Evolutionary conservation across 2,888 invertebrate genomes (phyloP).

Genomic region (Trypoxylon attenuatum): DNA sequence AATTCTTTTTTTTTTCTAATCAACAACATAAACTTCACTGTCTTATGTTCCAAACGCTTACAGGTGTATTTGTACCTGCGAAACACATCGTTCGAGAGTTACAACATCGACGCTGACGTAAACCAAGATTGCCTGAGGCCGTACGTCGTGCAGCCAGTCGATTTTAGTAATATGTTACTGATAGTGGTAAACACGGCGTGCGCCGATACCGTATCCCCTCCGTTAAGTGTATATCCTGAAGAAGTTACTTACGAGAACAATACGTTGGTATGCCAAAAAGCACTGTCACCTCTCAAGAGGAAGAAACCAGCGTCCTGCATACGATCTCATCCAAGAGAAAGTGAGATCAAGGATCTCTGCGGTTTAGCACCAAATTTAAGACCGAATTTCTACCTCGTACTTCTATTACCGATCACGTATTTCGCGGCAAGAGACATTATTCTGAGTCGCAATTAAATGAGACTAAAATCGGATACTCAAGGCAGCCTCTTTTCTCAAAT

Average conservation of each 20-base stretch:
- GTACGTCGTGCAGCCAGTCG: slow-evolving; percentile 84
- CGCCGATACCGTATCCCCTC: slow-evolving; percentile 75
- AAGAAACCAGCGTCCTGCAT: slow-evolving; percentile 85
- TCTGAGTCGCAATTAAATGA: slow-evolving; percentile 16
- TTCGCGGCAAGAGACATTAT: slow-evolving; percentile 3
- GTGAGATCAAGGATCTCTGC: slow-evolving; percentile 73
- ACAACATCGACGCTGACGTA: slow-evolving; percentile 59
- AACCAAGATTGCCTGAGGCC: slow-evolving; percentile 74
- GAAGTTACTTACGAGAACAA: slow-evolving; percentile 76
- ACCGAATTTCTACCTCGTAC: slow-evolving; percentile 50
- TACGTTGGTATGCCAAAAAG: slow-evolving; percentile 79
- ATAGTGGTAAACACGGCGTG: slow-evolving; percentile 84
- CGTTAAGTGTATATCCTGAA: slow-evolving; percentile 72
- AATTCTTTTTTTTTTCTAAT: not conserved
- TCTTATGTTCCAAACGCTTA: too few species aligned
- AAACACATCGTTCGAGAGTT: slow-evolving; percentile 58
- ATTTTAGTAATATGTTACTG: slow-evolving; percentile 86
- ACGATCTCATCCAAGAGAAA: slow-evolving; percentile 84
- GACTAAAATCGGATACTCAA: too few species aligned
- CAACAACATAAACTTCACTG: not conserved
- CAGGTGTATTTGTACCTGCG: slow-evolving; percentile 74
- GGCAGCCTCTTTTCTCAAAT: too few species aligned
- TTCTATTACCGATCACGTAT: slow-evolving; percentile 24
- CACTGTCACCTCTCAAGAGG: slow-evolving; percentile 80
- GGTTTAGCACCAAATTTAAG: slow-evolving; percentile 57